phyloP scores from a whole-genome alignment of 1,140 invertebrate species.

The Babylonia areolata region DNA sequence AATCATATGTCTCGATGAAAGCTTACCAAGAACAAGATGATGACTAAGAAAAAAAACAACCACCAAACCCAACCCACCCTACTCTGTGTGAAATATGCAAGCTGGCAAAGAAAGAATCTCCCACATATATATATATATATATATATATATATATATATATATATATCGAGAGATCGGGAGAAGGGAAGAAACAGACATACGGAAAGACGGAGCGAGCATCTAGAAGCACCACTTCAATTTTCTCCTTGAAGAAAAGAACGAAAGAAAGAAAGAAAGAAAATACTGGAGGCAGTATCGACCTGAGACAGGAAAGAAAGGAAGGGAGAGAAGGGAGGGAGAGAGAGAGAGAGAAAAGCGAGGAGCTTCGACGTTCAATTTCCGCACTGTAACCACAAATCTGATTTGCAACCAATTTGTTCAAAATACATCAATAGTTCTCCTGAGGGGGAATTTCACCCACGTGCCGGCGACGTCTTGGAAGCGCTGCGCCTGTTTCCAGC shows the following conservation, averaged over 20 bases:
- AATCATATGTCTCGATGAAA: neutral
- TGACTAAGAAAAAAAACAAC: no score
- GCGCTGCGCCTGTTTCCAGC: neutral
- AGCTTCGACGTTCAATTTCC: conserved; percentile 32
- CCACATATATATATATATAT: no score
- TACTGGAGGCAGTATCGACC: neutral
- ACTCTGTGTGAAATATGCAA: neutral
- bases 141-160: no score
- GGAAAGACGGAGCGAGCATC: no score
- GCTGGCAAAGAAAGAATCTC: neutral
- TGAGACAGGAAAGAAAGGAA: neutral
- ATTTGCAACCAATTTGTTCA: conserved; percentile 43
- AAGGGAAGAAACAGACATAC: neutral
- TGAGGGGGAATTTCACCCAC: neutral
- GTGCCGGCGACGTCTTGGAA: neutral
- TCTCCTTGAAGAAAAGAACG: neutral
- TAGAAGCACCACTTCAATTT: neutral
- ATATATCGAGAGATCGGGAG: no score
- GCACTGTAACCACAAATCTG: conserved; percentile 39
- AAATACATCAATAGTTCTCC: conserved; percentile 41
- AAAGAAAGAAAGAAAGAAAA: neutral
- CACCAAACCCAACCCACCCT: no score
- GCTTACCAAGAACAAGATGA: neutral
- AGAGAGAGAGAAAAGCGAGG: neutral
- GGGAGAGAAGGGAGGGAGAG: neutral